Evolutionary conservation across 2,113 vertebrate genomes (phyloP).

Genomic region (Podarcis raffonei): DNA sequence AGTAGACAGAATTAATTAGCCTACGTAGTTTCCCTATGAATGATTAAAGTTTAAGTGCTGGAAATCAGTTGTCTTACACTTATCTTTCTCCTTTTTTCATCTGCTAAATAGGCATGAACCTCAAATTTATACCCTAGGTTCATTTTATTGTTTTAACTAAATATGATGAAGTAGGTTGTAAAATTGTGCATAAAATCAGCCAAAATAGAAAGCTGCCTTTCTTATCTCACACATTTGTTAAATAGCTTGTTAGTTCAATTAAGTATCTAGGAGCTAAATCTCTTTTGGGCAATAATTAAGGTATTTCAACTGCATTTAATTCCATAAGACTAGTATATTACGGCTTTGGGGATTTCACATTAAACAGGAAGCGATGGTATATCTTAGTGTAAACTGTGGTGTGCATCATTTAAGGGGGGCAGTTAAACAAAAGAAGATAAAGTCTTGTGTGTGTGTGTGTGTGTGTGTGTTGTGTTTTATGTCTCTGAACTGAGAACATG

Average conservation of each 20-base stretch:
- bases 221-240: conserved; percentile 44
- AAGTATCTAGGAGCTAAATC: conserved; percentile 34
- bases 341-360: conserved; percentile 66
- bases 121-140: conserved; percentile 61
- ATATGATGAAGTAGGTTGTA: conserved; percentile 55
- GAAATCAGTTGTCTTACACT: conserved; percentile 41
- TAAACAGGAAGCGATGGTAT: conserved; percentile 80
- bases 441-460: conserved; percentile 69
- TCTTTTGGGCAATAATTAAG: conserved; percentile 54
- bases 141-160: conserved; percentile 67
- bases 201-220: conserved; percentile 53
- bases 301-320: conserved; percentile 35
- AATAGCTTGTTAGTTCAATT: conserved; percentile 60
- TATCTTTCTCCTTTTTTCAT: conserved; percentile 28
- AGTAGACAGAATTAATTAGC: conserved; percentile 67
- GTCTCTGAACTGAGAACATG: conserved; percentile 81
- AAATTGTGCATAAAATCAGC: conserved; percentile 60
- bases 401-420: conserved; percentile 71
- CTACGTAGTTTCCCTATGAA: conserved; percentile 45
- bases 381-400: conserved; percentile 76
- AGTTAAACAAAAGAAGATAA: conserved; percentile 85
- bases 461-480: conserved; percentile 59
- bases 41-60: conserved; percentile 66
- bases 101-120: conserved; percentile 65
- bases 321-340: conserved; percentile 28